A percentile compares a stretch with the other conserved stretches of the same genome.
Conservation (phyloP, 2,888 invertebrate species). For the Acleris cristana region DNA sequence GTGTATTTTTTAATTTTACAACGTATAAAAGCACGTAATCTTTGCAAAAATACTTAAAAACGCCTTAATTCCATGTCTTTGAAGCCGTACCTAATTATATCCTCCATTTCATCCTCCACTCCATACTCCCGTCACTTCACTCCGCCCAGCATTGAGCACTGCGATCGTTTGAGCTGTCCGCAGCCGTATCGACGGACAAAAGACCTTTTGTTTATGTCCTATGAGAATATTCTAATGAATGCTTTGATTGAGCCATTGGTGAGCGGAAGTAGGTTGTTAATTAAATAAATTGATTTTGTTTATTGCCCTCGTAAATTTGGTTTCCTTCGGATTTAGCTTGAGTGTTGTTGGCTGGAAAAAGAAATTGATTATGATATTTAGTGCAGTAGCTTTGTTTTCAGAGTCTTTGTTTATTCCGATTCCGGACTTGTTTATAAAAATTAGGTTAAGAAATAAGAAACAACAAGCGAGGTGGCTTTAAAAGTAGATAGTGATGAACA, state of each 20-base stretch:
- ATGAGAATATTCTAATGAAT: conserved; percentile 69
- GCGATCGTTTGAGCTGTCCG: conserved; percentile 53
- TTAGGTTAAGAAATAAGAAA: too few species aligned
- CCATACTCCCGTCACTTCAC: conserved; percentile 68
- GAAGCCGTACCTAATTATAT: conserved; percentile 61
- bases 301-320: conserved; percentile 36
- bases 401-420: too few species aligned
- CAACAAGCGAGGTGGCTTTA: too few species aligned
- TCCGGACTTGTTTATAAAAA: too few species aligned
- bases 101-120: conserved; percentile 72
- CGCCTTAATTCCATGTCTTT: conserved; percentile 17
- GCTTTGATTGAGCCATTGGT: conserved; percentile 65
- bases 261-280: conserved; percentile 73
- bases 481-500: too few species aligned
- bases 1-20: not conserved
- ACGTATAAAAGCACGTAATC: not conserved
- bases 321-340: conserved; percentile 1
- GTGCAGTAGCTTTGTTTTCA: not conserved
- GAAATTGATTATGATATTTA: conserved; percentile 4
- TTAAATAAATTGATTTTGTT: conserved; percentile 47
- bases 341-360: not conserved
- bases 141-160: conserved; percentile 70
- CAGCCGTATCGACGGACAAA: conserved; percentile 56
- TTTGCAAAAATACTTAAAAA: not conserved
- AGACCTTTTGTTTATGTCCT: conserved; percentile 74